phyloP scores from a whole-genome alignment of 2,797 vertebrate genomes.

The Apogon hyalosoma region DNA sequence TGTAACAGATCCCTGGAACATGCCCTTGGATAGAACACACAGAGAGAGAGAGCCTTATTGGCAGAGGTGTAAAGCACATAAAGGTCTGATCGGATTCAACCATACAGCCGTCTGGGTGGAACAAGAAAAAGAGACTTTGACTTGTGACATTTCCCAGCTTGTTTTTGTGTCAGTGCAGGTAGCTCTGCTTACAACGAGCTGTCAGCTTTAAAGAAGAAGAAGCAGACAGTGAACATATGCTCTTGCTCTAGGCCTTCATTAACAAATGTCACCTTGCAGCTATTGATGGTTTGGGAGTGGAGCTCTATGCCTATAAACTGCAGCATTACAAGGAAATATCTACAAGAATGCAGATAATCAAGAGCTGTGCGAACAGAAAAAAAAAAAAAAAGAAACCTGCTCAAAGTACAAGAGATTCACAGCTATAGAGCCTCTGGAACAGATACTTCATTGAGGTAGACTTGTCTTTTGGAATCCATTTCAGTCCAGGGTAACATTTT shows the following conservation, averaged over 20 bases:
- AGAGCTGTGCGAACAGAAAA: no score
- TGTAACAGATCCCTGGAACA: conserved; percentile 14
- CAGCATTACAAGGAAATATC: conserved; percentile 3
- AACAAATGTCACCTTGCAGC: conserved; percentile 45
- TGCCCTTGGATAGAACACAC: not conserved
- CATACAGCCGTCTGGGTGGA: conserved; percentile 9
- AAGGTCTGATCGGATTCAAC: conserved; percentile 1
- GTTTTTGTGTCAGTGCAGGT: conserved; percentile 13
- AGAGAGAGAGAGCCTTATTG: not conserved
- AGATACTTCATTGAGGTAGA: no score
- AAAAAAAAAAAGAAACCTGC: no score
- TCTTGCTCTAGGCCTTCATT: conserved; percentile 27
- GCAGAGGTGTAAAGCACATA: conserved; percentile 15
- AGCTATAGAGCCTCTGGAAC: no score
- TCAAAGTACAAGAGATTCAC: no score
- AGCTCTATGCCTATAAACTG: conserved; percentile 5
- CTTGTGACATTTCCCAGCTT: conserved; percentile 40
- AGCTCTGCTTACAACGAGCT: conserved; percentile 19
- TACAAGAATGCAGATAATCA: not conserved
- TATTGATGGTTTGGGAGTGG: conserved; percentile 25
- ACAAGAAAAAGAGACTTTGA: conserved; percentile 18
- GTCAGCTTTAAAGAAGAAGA: conserved; percentile 12
- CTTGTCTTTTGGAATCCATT: no score
- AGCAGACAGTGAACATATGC: conserved; percentile 6
- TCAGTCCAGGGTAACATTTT: no score